Conservation (phyloP, 2,113 vertebrate genomes). For the Onychostruthus taczanowskii region DNA sequence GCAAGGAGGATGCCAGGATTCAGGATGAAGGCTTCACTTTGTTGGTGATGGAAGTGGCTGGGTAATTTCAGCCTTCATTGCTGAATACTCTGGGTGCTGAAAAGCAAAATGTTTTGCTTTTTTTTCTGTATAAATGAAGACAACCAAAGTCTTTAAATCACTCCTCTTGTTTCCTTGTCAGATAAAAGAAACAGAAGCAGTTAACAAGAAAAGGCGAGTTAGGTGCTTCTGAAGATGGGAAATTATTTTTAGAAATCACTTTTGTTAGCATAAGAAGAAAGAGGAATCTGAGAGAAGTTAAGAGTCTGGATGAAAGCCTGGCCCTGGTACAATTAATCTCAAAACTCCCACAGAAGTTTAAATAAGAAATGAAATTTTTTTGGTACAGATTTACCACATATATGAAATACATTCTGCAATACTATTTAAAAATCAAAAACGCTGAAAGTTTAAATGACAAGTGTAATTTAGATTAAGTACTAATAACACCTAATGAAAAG, state of each 20-base stretch:
- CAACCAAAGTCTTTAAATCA: background rate
- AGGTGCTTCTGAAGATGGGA: background rate
- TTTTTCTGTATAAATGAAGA: background rate
- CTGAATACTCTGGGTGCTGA: background rate
- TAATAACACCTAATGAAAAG: background rate
- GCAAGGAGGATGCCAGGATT: background rate
- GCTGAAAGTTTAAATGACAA: background rate
- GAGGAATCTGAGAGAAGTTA: background rate
- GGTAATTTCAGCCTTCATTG: background rate
- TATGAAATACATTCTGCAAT: background rate
- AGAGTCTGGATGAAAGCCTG: background rate
- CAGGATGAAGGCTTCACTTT: background rate
- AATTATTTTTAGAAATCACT: background rate
- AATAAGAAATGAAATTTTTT: background rate
- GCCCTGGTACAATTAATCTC: background rate
- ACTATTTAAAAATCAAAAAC: background rate
- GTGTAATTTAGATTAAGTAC: background rate
- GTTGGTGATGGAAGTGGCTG: background rate
- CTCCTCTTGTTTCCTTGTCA: background rate
- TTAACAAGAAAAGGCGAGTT: background rate
- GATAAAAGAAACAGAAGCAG: background rate
- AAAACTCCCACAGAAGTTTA: background rate
- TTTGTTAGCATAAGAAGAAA: background rate
- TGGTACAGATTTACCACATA: background rate
- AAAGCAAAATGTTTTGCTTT: background rate